Conservation (phyloP, 1,140 invertebrate species). For the Elymnias hypermnestra region DNA sequence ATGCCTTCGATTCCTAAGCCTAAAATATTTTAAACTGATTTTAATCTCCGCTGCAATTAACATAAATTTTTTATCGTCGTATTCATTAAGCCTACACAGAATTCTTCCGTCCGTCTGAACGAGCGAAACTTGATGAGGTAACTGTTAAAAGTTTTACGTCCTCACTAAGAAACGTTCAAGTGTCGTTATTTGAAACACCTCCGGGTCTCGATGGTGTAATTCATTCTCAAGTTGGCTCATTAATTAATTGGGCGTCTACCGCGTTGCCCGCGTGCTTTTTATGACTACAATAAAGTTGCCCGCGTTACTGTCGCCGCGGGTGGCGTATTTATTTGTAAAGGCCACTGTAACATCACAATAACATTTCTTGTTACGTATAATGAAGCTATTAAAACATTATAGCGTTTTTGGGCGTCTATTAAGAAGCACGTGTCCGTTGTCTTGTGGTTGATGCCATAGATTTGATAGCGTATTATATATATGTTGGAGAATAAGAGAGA, state of each 20-base stretch:
- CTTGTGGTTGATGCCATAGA: neutral
- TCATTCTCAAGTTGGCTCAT: slow-evolving; percentile 59
- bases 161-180: slow-evolving; percentile 40
- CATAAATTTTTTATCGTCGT: neutral
- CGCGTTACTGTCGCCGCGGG: slow-evolving; percentile 35
- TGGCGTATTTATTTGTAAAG: slow-evolving; percentile 38
- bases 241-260: slow-evolving; percentile 59
- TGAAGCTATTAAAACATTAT: slow-evolving; percentile 25
- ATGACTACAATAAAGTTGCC: slow-evolving; percentile 48
- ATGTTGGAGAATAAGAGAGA: no score
- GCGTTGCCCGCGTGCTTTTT: slow-evolving; percentile 52
- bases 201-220: slow-evolving; percentile 46
- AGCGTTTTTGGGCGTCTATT: slow-evolving; percentile 16
- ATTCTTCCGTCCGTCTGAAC: slow-evolving; percentile 2
- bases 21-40: neutral
- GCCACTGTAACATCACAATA: slow-evolving; percentile 27
- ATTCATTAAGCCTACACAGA: slow-evolving; percentile 1
- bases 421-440: slow-evolving; percentile 8
- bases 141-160: slow-evolving; percentile 36
- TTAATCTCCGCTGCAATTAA: neutral
- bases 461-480: no score
- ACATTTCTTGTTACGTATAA: slow-evolving; percentile 22
- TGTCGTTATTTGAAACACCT: slow-evolving; percentile 49
- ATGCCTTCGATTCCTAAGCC: no score
- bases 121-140: slow-evolving; percentile 12